Conservation (phyloP, 2,113 vertebrate species). For the Mola mola region DNA sequence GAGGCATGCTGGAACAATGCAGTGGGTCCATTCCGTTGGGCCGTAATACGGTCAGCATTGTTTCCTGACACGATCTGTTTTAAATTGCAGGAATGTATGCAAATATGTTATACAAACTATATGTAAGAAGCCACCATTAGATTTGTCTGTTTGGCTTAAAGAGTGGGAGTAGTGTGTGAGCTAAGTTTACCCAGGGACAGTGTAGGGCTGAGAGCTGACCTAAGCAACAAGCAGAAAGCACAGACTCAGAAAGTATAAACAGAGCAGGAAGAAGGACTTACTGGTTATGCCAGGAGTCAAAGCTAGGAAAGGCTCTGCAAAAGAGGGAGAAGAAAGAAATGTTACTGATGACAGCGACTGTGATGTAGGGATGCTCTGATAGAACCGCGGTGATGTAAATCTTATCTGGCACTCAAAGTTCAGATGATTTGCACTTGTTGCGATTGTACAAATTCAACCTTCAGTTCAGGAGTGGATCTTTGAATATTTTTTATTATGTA, state of each 20-base stretch:
- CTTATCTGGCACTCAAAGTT: too few relatives aligned
- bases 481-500: too few relatives aligned
- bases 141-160: neutral
- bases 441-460: too few relatives aligned
- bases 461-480: too few relatives aligned
- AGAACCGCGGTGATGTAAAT: too few relatives aligned
- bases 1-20: conserved; percentile 66
- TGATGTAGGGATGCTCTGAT: too few relatives aligned
- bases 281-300: conserved; percentile 90
- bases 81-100: neutral
- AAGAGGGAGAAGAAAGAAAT: conserved; percentile 18
- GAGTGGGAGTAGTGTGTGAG: neutral
- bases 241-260: conserved; percentile 60
- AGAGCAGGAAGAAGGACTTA: conserved; percentile 76
- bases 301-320: conserved; percentile 91
- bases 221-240: conserved; percentile 79
- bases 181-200: conserved; percentile 40
- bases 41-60: conserved; percentile 1
- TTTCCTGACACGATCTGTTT: neutral
- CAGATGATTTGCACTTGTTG: too few relatives aligned
- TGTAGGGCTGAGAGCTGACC: conserved; percentile 67
- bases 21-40: conserved; percentile 38
- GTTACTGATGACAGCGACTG: conserved; percentile 9
- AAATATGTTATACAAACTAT: neutral
- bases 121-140: neutral